phyloP scores from a whole-genome alignment of 2,113 vertebrate species.

The Solea senegalensis region DNA sequence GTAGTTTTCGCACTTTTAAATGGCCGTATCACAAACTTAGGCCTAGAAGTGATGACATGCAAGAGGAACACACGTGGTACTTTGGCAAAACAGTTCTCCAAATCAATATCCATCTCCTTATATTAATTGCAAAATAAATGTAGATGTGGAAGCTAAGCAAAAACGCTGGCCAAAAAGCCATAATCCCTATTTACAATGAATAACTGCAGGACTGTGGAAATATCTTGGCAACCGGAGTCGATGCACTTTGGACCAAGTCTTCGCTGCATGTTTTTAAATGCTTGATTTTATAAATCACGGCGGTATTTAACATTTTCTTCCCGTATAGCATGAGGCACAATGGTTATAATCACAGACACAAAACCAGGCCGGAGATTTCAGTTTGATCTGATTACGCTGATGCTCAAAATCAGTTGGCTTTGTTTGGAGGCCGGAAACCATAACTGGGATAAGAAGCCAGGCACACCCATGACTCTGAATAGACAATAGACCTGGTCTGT shows the following conservation, averaged over 20 bases:
- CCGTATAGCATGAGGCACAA: constrained; percentile 56
- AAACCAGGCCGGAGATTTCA: constrained; percentile 36
- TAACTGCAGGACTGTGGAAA: neutral
- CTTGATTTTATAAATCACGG: constrained; percentile 27
- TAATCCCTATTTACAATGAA: constrained; percentile 10
- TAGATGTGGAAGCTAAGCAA: neutral
- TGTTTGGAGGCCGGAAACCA: constrained; percentile 43
- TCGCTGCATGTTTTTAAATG: constrained; percentile 26
- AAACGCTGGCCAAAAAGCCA: constrained; percentile 8
- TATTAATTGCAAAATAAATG: neutral
- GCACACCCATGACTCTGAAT: constrained; percentile 28
- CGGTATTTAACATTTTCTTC: constrained; percentile 43
- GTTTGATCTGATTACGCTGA: constrained; percentile 68
- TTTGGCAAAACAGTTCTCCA: neutral
- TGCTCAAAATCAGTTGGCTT: constrained; percentile 73
- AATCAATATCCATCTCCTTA: neutral
- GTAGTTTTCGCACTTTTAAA: too few relatives aligned
- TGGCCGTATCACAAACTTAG: neutral
- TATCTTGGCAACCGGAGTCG: neutral
- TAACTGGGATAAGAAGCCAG: constrained; percentile 2
- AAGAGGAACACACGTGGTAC: neutral
- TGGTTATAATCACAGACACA: constrained; percentile 68
- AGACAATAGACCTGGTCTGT: constrained; percentile 32
- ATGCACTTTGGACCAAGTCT: constrained; percentile 10
- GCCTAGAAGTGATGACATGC: neutral